Evolutionary conservation across 2,113 vertebrate species (phyloP).

Genomic region (Todiramphus saurophagus): DNA sequence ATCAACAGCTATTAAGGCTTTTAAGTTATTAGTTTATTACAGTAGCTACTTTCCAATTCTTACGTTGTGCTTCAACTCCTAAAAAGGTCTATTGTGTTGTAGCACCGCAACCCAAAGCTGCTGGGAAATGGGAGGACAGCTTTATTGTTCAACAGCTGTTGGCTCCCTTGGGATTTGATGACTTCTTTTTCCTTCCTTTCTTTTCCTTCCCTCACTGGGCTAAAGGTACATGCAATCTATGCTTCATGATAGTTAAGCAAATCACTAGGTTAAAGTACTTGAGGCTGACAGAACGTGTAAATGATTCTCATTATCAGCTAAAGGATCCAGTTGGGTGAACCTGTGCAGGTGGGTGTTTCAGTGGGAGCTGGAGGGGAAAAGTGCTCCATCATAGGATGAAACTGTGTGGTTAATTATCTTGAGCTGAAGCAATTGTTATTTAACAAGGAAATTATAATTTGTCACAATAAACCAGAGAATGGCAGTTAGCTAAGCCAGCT

Average conservation of each 20-base stretch:
- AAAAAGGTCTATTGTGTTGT: neutral
- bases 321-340: slow-evolving; percentile 51
- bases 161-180: neutral
- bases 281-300: slow-evolving; percentile 59
- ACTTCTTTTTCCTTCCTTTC: neutral
- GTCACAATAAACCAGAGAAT: slow-evolving; percentile 50
- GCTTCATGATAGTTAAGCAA: slow-evolving; percentile 13
- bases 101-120: neutral
- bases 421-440: slow-evolving; percentile 54
- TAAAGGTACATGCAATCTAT: neutral
- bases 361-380: slow-evolving; percentile 35
- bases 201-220: neutral
- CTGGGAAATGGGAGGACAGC: neutral
- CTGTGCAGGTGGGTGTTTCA: slow-evolving; percentile 48
- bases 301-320: slow-evolving; percentile 55
- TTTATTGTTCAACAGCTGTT: slow-evolving; percentile 25
- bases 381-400: slow-evolving; percentile 42
- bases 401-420: slow-evolving; percentile 54
- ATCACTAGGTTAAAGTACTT: slow-evolving; percentile 47
- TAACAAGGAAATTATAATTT: slow-evolving; percentile 64
- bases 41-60: neutral
- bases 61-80: neutral
- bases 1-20: slow-evolving; percentile 29
- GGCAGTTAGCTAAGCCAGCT: slow-evolving; percentile 28
- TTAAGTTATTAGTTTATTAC: slow-evolving; percentile 26